Evolutionary conservation across 2,797 vertebrate species (phyloP), one percentile per base, ranked within the genome.

Genomic region (Pelodytes ibericus): DNA sequence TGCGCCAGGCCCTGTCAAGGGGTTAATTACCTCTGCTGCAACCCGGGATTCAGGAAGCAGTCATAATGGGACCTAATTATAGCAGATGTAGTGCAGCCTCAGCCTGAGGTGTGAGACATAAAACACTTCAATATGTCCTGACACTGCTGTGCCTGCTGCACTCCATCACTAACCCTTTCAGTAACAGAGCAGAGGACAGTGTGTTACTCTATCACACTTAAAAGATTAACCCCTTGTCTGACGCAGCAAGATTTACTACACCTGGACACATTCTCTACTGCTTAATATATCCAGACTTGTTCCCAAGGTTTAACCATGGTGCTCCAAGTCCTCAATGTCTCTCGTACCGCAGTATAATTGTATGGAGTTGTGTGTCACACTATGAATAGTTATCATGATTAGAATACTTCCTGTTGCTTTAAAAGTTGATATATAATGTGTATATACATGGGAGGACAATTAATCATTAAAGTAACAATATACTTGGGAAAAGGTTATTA

Each of bases 11-110:
- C 25, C 60, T 70, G 51, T 77, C 67, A 65, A 15, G 44, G 72
- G 67, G 74, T 57, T 71, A 64, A 71, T 76, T 7, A 71, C 74
- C 47, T 58, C 74, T 41, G 24, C 65, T 39, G 49, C 56, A 33
- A 27, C 41, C 53, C 51, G 57, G n/a, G 72, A 4, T 29, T 36
- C 73, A 58, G 75, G 75, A 71, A 71, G 68, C 36, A 20, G 25
- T 47, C 31, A 44, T 65, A 56, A 65, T 58, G 49, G 30, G 27
- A 39, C 59, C 75, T 77, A 71, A 77, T 77, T 77, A 77, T 71
- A 77, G 75, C 15, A 58, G 68, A 65, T 49, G 20, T 13, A 65
- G 36, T 33, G 33, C 75, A 65, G 75, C 51, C 68, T 1, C 7
- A 9, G 24, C 9, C 11, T n/a, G 60, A 77, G 68, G 75, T 77